Evolutionary conservation across 2,797 vertebrate species (phyloP).

Genomic region (Pitangus sulphuratus): DNA sequence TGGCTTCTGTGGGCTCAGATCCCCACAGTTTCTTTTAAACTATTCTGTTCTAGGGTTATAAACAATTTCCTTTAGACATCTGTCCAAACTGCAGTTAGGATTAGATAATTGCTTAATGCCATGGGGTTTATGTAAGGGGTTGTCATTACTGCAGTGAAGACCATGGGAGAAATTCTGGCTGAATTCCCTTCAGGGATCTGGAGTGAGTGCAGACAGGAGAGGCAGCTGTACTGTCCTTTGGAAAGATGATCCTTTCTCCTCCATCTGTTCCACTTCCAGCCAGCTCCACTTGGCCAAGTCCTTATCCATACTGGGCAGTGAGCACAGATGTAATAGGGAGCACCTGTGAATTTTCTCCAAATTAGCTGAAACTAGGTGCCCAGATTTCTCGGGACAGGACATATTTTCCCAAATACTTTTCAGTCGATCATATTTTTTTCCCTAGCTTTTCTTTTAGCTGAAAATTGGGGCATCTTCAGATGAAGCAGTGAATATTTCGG

Average conservation of each 20-base stretch:
- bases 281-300: background rate
- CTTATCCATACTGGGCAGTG: background rate
- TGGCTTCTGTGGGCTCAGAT: background rate
- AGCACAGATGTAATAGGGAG: conserved; percentile 6
- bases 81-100: background rate
- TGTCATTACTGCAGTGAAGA: background rate
- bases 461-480: background rate
- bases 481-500: background rate
- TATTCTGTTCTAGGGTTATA: background rate
- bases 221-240: conserved; percentile 19
- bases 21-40: background rate
- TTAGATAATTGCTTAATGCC: background rate
- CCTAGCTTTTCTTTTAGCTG: background rate
- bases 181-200: conserved; percentile 6
- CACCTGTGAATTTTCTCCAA: conserved; percentile 26
- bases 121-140: background rate
- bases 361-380: background rate
- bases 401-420: background rate
- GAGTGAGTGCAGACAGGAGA: background rate
- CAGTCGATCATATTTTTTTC: background rate
- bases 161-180: background rate
- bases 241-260: background rate
- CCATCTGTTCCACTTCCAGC: conserved; percentile 35
- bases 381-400: background rate
- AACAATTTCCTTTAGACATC: background rate